Conservation (phyloP, 2,888 invertebrate species). For the Tortrix viridana region DNA sequence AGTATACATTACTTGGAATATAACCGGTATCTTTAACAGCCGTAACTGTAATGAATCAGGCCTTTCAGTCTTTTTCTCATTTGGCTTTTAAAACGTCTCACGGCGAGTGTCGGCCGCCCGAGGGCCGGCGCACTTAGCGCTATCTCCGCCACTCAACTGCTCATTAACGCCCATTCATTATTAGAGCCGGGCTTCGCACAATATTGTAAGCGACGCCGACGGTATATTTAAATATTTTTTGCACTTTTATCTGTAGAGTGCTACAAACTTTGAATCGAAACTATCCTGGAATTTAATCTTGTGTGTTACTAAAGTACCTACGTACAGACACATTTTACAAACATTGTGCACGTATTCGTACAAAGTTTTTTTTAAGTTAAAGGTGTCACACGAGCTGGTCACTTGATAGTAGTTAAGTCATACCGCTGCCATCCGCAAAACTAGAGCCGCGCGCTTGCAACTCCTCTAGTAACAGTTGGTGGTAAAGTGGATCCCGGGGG, state of each 20-base stretch:
- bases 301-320: too few relatives aligned
- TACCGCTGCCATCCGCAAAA: too few relatives aligned
- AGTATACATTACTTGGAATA: neutral
- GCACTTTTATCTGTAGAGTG: neutral
- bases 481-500: too few relatives aligned
- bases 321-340: too few relatives aligned
- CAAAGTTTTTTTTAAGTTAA: too few relatives aligned
- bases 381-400: too few relatives aligned
- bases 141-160: conserved; percentile 35
- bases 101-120: conserved; percentile 4
- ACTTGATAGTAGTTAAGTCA: too few relatives aligned
- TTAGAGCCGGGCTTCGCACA: conserved; percentile 3
- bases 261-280: too few relatives aligned
- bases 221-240: neutral
- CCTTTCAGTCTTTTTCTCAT: conserved; percentile 23
- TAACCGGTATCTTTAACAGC: neutral
- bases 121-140: conserved; percentile 11
- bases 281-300: too few relatives aligned
- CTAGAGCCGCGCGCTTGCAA: too few relatives aligned
- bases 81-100: conserved; percentile 12
- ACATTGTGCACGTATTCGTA: too few relatives aligned
- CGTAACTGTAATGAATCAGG: conserved; percentile 23
- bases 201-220: neutral
- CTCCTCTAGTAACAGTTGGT: too few relatives aligned
- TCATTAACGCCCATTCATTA: conserved; percentile 34